Conservation (phyloP, 2,888 invertebrate species). For the Caenorhabditis sulstoni region DNA sequence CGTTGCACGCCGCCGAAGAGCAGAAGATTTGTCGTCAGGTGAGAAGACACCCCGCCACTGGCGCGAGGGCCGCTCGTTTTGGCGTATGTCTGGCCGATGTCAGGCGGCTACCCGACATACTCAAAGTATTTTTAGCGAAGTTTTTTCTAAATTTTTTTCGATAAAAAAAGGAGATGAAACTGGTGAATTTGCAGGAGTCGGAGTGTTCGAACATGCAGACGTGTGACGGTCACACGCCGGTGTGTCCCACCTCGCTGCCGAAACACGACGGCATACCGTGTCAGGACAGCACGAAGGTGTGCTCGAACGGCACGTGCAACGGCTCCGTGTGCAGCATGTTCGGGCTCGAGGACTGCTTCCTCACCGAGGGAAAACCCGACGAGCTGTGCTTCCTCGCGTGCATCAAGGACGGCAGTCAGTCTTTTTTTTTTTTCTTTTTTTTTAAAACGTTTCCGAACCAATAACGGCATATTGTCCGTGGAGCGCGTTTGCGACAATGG, state of each 20-base stretch:
- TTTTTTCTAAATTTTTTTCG: no score
- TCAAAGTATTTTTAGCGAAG: no score
- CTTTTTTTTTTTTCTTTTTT: not conserved
- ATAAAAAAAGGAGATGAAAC: no score
- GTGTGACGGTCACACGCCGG: conserved; percentile 84
- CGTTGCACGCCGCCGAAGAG: conserved; percentile 68
- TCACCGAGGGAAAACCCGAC: conserved; percentile 85
- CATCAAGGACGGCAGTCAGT: conserved; percentile 80
- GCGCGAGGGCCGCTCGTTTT: no score
- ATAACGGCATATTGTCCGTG: no score
- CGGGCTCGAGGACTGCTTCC: conserved; percentile 95
- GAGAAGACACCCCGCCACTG: no score
- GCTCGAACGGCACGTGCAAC: conserved; percentile 84
- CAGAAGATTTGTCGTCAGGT: conserved; percentile 83
- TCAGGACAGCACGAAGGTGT: conserved; percentile 92
- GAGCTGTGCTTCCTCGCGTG: conserved; percentile 97
- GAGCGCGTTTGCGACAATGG: no score
- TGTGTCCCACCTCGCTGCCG: conserved; percentile 90
- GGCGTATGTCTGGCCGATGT: no score
- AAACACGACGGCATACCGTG: conserved; percentile 94
- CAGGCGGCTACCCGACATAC: no score
- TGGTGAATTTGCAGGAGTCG: conserved; percentile 77
- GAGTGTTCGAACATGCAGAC: conserved; percentile 77
- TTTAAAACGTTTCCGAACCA: no score
- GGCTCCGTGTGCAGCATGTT: conserved; percentile 96